Conservation (phyloP, 1,140 invertebrate genomes). For the Drosophila bocki region DNA sequence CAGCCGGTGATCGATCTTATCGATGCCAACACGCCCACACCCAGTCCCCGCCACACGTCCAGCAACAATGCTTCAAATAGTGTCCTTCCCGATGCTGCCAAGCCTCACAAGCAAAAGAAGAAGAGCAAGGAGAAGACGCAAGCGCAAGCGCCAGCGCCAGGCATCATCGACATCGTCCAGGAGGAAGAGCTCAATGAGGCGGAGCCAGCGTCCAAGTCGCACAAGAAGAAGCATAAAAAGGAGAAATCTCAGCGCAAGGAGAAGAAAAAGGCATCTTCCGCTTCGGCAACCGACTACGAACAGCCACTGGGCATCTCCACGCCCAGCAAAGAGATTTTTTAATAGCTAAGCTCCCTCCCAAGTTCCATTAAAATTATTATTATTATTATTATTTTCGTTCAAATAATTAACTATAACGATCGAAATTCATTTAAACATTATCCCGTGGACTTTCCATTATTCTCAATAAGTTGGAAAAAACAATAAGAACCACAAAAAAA, state of each 20-base stretch:
- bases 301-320: slow-evolving; percentile 95
- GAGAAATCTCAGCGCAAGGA: slow-evolving; percentile 65
- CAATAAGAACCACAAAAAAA: slow-evolving; percentile 4
- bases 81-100: slow-evolving; percentile 25
- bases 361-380: slow-evolving; percentile 42
- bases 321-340: slow-evolving; percentile 93
- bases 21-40: slow-evolving; percentile 52
- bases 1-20: slow-evolving; percentile 56
- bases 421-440: slow-evolving; percentile 5
- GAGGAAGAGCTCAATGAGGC: background rate
- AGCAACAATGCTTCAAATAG: slow-evolving; percentile 8
- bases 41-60: slow-evolving; percentile 48
- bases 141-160: slow-evolving; percentile 8
- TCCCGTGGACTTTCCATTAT: slow-evolving; percentile 39
- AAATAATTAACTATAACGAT: slow-evolving; percentile 10
- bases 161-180: slow-evolving; percentile 47
- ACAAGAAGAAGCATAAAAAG: slow-evolving; percentile 83
- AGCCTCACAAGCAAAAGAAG: slow-evolving; percentile 78
- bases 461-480: slow-evolving; percentile 28
- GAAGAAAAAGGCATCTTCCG: slow-evolving; percentile 39
- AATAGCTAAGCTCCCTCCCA: slow-evolving; percentile 59
- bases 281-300: slow-evolving; percentile 87
- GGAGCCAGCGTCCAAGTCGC: slow-evolving; percentile 43
- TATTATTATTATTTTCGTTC: slow-evolving; percentile 13
- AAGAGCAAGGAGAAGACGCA: slow-evolving; percentile 84